These are phyloP conservation scores for Aptenodytes patagonicus DNA, from an alignment of 2,113 vertebrate species.

Conservation along the genomic window DNA sequence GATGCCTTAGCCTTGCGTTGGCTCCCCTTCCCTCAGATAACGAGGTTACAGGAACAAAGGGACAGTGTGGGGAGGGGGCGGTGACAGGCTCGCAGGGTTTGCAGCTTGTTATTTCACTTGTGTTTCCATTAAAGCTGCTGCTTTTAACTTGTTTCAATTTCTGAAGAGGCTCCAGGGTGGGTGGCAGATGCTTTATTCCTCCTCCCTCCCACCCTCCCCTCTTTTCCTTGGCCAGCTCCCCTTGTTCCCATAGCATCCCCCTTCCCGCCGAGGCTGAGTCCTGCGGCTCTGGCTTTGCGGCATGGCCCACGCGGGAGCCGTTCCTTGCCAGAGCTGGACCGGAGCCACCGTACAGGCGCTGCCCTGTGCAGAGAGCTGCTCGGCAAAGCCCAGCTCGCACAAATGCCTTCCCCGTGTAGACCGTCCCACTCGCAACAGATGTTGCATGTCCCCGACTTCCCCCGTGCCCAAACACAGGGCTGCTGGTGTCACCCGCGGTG, in stretches of 20 bases:
- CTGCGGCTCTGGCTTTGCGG: background rate
- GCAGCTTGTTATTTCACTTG: conserved; percentile 53
- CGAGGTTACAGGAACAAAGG: conserved; percentile 37
- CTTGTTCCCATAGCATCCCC: background rate
- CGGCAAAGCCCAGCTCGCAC: fast-evolving
- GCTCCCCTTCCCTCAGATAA: background rate
- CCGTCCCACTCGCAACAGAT: fast-evolving
- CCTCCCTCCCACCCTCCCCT: background rate
- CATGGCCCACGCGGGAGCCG: background rate
- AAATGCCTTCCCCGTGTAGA: background rate
- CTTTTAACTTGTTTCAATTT: conserved; percentile 54
- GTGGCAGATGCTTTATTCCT: conserved; percentile 46
- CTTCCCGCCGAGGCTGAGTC: background rate
- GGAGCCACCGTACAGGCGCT: background rate
- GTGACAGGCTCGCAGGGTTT: background rate
- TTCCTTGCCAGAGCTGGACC: background rate
- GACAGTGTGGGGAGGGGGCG: background rate
- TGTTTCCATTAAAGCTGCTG: conserved; percentile 42
- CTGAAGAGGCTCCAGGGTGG: conserved; percentile 45
- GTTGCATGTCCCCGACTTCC: fast-evolving
- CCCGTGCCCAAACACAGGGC: fast-evolving
- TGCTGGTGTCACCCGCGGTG: fast-evolving
- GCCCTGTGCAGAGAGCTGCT: background rate
- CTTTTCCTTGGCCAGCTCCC: conserved; percentile 33
- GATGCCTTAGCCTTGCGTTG: background rate